A percentile compares a stretch with the other conserved stretches of the same genome.
Conservation (phyloP, 37 sponge, comb jelly and placozoan species). For the Agelas oroides region DNA sequence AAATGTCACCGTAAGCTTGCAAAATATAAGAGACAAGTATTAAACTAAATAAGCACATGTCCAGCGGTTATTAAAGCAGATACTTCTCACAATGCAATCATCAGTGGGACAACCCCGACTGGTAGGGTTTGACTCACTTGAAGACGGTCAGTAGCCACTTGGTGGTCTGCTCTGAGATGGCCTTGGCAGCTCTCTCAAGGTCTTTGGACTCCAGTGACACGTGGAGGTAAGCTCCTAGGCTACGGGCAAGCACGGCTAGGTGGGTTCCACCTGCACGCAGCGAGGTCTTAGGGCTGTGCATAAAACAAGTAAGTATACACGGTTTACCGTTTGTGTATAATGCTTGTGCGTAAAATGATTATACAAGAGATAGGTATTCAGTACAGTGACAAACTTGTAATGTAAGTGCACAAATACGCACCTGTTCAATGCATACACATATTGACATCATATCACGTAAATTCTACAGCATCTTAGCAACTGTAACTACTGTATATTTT, state of each 20-base stretch:
- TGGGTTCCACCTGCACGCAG: constrained; percentile 86
- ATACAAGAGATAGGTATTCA: background rate
- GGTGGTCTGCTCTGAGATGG: constrained; percentile 60
- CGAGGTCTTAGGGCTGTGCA: constrained; percentile 67
- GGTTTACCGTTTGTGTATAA: background rate
- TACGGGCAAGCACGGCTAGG: constrained; percentile 71
- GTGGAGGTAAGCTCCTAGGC: constrained; percentile 64
- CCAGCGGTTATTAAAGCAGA: no score
- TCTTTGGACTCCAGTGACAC: constrained; percentile 60
- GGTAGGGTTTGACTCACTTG: constrained; percentile 59
- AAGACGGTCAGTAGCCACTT: constrained; percentile 50
- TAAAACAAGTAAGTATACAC: no score
- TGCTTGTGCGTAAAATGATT: background rate
- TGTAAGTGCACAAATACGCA: background rate
- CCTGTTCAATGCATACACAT: background rate
- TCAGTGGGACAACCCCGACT: no score
- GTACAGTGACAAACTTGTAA: background rate
- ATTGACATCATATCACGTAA: background rate
- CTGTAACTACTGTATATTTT: no score
- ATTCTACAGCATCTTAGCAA: no score
- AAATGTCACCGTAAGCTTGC: no score
- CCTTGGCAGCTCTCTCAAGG: constrained; percentile 45
- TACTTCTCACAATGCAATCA: no score
- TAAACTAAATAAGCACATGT: no score
- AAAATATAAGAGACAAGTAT: no score